Base-by-base conservation (phyloP, 2,113 vertebrate genomes). In the Nicator chloris region DNA sequence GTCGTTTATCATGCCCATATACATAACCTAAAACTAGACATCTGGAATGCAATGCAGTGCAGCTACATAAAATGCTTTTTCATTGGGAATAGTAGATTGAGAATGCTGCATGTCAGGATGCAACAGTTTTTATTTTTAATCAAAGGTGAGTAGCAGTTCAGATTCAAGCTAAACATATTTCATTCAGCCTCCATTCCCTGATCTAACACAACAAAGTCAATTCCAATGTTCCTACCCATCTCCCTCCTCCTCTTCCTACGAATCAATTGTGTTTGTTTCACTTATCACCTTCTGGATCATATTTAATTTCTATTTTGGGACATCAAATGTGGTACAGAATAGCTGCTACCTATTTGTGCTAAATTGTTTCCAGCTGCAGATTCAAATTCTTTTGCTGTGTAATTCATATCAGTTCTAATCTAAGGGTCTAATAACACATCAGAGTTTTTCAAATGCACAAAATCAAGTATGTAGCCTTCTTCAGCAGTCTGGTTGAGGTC, bases 181-280 rank as follows among this genome's bases (percentile, higher is more conserved):
- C 86, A 90, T 85, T 95, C 84, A 91, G 40, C 12, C 31, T 88
- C 35, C 56, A 45, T 76, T 95, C 86, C 71, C 84, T 45, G 4
- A 27, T 27, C 44, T 86, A 95, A 80, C 65, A 66, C 86, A 95
- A 60, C 26, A 65, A 95, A 97, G 86, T 91, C 90, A 93, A 90
- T 85, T 95, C 84, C 76, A 70, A 71, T 88, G 56, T 78, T 96
- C 76, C 37, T 84, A 86, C 59, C 51, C 51, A 82, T 84, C 87
- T 96, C 60, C 84, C 76, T 88, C 88, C 76, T 87, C 49, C 69
- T 54, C 23, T 92, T 88, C 51, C 45, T 68, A 35, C 1, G 5
- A 94, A 91, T 90, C 88, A 92, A 51, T 94, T 91, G 76, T 86
- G 69, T 96, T 97, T 96, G 92, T 91, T 91, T 95, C 94, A 97